These are phyloP conservation scores for Larimichthys crocea DNA, from an alignment of 2,113 vertebrate genomes.

Conservation along the genomic window DNA sequence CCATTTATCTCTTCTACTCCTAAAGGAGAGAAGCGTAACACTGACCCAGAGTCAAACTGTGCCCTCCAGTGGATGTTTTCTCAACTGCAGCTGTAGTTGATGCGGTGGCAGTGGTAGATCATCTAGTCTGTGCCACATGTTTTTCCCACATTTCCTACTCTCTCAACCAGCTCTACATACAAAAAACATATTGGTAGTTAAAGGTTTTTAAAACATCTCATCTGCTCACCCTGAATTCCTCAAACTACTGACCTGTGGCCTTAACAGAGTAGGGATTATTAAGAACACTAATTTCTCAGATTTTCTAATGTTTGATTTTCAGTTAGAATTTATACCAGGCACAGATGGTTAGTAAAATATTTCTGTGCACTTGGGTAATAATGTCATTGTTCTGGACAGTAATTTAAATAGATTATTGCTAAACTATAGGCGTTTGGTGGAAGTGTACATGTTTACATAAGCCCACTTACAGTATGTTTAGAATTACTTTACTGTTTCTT, in stretches of 20 bases:
- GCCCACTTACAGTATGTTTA: no score
- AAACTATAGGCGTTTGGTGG: no score
- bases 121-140: constrained; percentile 78
- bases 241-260: constrained; percentile 67
- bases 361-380: no score
- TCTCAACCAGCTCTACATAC: constrained; percentile 64
- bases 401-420: no score
- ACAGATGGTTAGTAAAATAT: no score
- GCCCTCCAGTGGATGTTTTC: constrained; percentile 29
- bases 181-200: no score
- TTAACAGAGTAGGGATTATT: constrained; percentile 69
- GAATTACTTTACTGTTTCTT: no score
- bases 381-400: no score
- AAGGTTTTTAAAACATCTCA: no score
- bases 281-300: constrained; percentile 67
- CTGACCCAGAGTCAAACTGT: constrained; percentile 20
- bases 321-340: no score
- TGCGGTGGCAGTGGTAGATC: neutral
- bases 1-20: constrained; percentile 2
- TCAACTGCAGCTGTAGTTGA: neutral
- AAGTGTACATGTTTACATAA: neutral
- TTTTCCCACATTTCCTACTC: constrained; percentile 74
- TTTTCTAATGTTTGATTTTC: neutral
- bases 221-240: neutral
- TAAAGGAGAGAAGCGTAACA: constrained; percentile 2